Evolutionary conservation across 2,797 vertebrate genomes (phyloP).

Genomic region (Monodelphis domestica): DNA sequence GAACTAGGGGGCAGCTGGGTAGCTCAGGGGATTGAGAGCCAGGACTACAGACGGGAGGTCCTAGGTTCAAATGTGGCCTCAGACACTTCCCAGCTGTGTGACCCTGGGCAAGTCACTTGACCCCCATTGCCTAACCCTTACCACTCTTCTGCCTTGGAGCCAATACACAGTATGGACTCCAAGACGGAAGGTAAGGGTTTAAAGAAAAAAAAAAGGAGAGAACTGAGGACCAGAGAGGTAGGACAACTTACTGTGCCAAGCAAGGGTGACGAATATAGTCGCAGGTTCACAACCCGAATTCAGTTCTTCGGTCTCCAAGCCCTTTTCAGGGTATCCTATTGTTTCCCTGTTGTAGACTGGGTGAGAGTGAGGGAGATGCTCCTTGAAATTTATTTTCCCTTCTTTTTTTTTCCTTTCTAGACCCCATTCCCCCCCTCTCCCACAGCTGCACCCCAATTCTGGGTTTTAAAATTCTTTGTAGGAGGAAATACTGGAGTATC

Average conservation of each 20-base stretch:
- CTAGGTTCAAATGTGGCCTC: no score
- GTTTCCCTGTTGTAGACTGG: neutral
- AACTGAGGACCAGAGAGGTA: neutral
- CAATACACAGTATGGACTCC: no score
- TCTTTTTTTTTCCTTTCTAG: neutral
- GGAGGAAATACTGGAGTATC: neutral
- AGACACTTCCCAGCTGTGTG: no score
- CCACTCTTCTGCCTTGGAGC: no score
- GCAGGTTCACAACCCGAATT: neutral
- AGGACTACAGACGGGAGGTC: no score
- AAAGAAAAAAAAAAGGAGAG: neutral
- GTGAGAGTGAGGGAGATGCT: neutral
- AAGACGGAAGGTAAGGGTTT: no score
- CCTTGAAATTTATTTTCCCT: neutral
- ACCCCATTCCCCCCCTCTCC: fast-evolving
- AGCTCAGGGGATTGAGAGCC: no score
- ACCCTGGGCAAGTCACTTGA: no score
- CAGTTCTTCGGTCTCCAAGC: neutral
- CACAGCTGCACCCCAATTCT: neutral
- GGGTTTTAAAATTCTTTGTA: neutral
- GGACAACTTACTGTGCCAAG: neutral
- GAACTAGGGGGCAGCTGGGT: no score
- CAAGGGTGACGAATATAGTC: neutral
- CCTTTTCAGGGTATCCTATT: neutral
- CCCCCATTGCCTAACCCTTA: no score